These are phyloP conservation scores for Etia nguti DNA, from an alignment of 2,113 vertebrate species.

Conservation along the genomic window DNA sequence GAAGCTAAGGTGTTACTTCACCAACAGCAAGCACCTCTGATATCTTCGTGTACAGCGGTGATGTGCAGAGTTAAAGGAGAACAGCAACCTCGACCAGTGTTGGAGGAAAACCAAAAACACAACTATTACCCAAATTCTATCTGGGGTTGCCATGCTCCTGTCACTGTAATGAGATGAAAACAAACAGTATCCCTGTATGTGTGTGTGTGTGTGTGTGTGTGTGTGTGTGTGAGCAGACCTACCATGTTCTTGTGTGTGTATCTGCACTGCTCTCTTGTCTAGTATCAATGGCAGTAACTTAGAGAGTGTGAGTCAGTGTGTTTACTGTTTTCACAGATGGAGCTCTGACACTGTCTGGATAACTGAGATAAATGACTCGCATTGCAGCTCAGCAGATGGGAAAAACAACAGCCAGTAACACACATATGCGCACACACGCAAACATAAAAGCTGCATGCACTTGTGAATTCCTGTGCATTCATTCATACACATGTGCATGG, in stretches of 20 bases:
- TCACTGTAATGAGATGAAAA: constrained; percentile 56
- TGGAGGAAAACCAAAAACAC: not conserved
- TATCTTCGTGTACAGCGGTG: not conserved
- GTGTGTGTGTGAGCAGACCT: not conserved
- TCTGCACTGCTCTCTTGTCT: constrained; percentile 11
- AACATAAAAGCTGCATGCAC: not conserved
- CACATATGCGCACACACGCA: not conserved
- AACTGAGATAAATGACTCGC: constrained; percentile 70
- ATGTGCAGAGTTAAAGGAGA: not conserved
- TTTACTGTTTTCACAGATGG: constrained; percentile 73
- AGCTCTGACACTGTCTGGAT: constrained; percentile 67
- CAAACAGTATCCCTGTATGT: constrained; percentile 33
- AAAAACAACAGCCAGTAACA: constrained; percentile 37
- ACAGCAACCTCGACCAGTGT: not conserved
- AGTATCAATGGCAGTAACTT: constrained; percentile 51
- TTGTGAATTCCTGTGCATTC: not conserved
- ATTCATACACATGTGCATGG: not conserved
- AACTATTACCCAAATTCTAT: constrained; percentile 26
- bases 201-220: not conserved
- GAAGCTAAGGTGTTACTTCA: not conserved
- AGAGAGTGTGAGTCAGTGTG: constrained; percentile 58
- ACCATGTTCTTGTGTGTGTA: constrained; percentile 16
- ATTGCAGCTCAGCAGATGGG: constrained; percentile 49
- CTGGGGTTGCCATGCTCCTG: constrained; percentile 34
- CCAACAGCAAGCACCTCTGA: not conserved